phyloP scores from a whole-genome alignment of 2,113 vertebrate species.

The Phrynosoma blainvillii region DNA sequence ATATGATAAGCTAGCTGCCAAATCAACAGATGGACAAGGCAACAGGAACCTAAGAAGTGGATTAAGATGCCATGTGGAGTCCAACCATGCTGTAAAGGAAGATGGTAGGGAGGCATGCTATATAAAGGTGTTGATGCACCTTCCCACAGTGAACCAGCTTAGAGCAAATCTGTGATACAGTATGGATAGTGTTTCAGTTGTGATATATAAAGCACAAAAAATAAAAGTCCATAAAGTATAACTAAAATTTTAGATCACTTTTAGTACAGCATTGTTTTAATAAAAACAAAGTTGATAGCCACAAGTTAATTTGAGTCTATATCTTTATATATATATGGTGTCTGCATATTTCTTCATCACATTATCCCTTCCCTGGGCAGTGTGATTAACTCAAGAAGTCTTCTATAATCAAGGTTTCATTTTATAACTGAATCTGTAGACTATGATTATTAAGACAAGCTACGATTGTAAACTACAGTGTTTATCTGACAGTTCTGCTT shows the following conservation, averaged over 20 bases:
- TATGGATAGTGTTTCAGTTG: neutral
- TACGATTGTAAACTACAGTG: neutral
- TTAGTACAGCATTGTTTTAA: neutral
- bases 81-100: slow-evolving; percentile 36
- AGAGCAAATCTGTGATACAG: slow-evolving; percentile 1
- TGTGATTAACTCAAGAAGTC: neutral
- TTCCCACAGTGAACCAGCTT: neutral
- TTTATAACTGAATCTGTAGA: neutral
- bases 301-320: neutral
- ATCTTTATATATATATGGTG: neutral
- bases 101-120: neutral
- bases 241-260: neutral
- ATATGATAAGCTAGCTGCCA: slow-evolving; percentile 27
- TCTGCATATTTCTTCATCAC: too few relatives aligned
- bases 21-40: slow-evolving; percentile 50
- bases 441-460: neutral
- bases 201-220: neutral
- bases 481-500: slow-evolving; percentile 15
- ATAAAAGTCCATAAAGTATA: slow-evolving; percentile 3
- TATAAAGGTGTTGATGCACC: slow-evolving; percentile 5
- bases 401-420: neutral
- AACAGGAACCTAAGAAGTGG: slow-evolving; percentile 46
- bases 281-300: neutral
- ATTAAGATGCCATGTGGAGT: slow-evolving; percentile 24
- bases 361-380: neutral